Percentiles rank a stretch among this genome's conserved stretches.
Evolutionary conservation across 2,888 invertebrate species (phyloP).

Genomic region (Andrena bicolor): DNA sequence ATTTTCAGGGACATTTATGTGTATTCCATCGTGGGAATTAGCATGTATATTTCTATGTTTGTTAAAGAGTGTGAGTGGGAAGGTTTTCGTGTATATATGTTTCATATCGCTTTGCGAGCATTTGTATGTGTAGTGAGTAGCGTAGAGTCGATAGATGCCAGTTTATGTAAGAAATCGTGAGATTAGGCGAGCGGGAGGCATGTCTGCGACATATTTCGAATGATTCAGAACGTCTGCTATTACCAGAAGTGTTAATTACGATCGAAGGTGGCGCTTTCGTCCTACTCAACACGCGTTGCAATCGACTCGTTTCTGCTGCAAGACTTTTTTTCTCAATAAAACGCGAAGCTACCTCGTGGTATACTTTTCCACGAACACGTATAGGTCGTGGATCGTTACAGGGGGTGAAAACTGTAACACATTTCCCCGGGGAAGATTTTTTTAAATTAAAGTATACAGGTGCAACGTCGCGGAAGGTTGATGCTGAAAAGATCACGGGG

Average conservation of each 20-base stretch:
- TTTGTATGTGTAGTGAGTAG: neutral
- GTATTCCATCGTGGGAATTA: neutral
- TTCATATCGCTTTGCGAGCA: neutral
- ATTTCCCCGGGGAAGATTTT: neutral
- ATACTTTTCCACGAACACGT: conserved; percentile 28
- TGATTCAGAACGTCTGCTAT: conserved; percentile 29
- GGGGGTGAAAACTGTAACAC: conserved; percentile 28
- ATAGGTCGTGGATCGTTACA: conserved; percentile 36
- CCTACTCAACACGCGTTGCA: conserved; percentile 9
- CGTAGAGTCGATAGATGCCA: neutral
- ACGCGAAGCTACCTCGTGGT: conserved; percentile 19
- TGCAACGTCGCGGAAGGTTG: conserved; percentile 41
- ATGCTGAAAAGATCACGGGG: conserved; percentile 42
- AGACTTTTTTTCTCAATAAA: conserved; percentile 25
- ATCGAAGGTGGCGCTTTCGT: conserved; percentile 43
- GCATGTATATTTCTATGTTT: neutral
- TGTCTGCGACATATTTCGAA: conserved; percentile 25
- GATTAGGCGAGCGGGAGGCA: neutral
- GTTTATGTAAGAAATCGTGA: conserved; percentile 11
- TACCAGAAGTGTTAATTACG: conserved; percentile 47
- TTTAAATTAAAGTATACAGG: conserved; percentile 46
- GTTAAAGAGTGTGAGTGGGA: neutral
- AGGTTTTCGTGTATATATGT: neutral
- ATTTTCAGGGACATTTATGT: neutral
- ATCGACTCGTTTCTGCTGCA: conserved; percentile 43